phyloP scores from a whole-genome alignment of 1,140 invertebrate genomes.

The Drosophila ercepeae region DNA sequence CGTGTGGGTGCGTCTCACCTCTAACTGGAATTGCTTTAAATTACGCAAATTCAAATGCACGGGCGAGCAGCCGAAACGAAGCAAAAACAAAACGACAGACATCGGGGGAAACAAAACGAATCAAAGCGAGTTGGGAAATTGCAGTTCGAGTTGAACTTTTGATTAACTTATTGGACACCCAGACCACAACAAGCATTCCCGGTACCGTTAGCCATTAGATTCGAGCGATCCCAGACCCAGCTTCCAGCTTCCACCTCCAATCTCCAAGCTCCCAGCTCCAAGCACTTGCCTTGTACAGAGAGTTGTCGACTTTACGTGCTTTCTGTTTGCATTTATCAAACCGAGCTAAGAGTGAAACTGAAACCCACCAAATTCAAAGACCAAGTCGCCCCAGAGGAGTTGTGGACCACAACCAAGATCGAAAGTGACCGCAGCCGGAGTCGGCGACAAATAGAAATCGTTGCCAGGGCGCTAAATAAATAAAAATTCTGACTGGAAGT shows the following conservation, averaged over 20 bases:
- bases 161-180: slow-evolving; percentile 74
- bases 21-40: slow-evolving; percentile 78
- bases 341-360: slow-evolving; percentile 51
- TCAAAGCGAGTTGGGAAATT: slow-evolving; percentile 1
- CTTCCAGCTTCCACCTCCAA: not conserved
- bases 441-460: slow-evolving; percentile 54
- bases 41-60: slow-evolving; percentile 70
- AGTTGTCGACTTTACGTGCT: slow-evolving; percentile 70
- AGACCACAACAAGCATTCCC: slow-evolving; percentile 38
- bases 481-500: slow-evolving; percentile 3
- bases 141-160: slow-evolving; percentile 69
- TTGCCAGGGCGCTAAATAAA: slow-evolving; percentile 14
- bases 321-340: slow-evolving; percentile 61
- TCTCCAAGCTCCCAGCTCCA: slow-evolving; percentile 9
- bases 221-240: slow-evolving; percentile 8
- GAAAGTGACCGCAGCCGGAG: slow-evolving; percentile 76
- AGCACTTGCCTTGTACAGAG: slow-evolving; percentile 45
- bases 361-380: slow-evolving; percentile 44
- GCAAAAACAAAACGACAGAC: slow-evolving; percentile 37
- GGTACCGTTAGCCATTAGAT: slow-evolving; percentile 47
- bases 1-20: slow-evolving; percentile 72
- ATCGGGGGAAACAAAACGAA: slow-evolving; percentile 44
- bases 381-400: slow-evolving; percentile 7
- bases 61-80: slow-evolving; percentile 24
- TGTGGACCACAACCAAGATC: slow-evolving; percentile 37